These are phyloP conservation scores for Protosalanx chinensis DNA, from an alignment of 2,797 vertebrate species.

Conservation along the genomic window DNA sequence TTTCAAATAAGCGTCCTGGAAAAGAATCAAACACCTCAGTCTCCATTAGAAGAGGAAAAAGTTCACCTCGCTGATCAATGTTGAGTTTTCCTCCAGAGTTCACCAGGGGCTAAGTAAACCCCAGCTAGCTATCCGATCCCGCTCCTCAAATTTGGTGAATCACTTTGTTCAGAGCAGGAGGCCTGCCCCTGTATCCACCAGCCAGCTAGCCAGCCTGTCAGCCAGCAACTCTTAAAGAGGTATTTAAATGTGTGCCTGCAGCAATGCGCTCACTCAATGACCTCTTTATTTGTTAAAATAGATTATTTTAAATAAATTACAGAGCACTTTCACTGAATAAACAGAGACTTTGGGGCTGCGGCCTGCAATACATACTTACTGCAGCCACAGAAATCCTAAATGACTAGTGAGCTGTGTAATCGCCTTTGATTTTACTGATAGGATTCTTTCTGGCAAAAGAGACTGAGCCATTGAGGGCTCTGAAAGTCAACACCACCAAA, in stretches of 20 bases:
- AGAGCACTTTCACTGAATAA: slow-evolving; percentile 99
- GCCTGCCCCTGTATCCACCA: slow-evolving; percentile 58
- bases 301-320: slow-evolving; percentile 99
- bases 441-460: slow-evolving; percentile 79
- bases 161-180: slow-evolving; percentile 76
- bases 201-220: slow-evolving; percentile 65
- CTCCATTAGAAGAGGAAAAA: slow-evolving; percentile 45
- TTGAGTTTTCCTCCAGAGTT: slow-evolving; percentile 40
- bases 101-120: slow-evolving; percentile 51
- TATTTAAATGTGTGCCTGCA: slow-evolving; percentile 90
- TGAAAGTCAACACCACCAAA: slow-evolving; percentile 76
- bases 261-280: slow-evolving; percentile 88
- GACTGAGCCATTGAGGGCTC: slow-evolving; percentile 75
- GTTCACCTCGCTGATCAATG: slow-evolving; percentile 32
- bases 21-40: slow-evolving; percentile 49
- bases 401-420: slow-evolving; percentile 87
- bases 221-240: slow-evolving; percentile 84
- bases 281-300: slow-evolving; percentile 99
- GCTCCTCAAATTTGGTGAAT: slow-evolving; percentile 67
- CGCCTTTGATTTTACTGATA: slow-evolving; percentile 88
- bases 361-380: slow-evolving; percentile 87
- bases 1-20: slow-evolving; percentile 63
- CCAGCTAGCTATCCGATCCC: slow-evolving; percentile 59
- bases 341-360: slow-evolving; percentile 94
- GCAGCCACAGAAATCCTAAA: slow-evolving; percentile 91